Conservation (phyloP, 1,140 invertebrate genomes). For the Drosophila tristis region DNA sequence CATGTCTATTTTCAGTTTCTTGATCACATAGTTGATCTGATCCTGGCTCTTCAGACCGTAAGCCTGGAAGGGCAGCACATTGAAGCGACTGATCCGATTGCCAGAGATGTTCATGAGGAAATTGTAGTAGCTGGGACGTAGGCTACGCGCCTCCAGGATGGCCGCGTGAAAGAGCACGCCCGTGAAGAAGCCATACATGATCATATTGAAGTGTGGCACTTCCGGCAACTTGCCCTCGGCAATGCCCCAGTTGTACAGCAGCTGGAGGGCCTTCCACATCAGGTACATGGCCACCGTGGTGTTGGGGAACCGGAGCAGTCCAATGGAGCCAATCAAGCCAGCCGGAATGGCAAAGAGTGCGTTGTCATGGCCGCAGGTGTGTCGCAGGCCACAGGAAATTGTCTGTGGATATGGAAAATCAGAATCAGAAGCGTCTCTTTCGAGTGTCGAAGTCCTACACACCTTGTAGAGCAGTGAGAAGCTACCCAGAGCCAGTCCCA, state of each 20-base stretch:
- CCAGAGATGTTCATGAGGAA: conserved; percentile 90
- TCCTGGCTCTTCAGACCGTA: conserved; percentile 86
- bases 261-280: conserved; percentile 88
- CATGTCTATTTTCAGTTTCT: conserved; percentile 58
- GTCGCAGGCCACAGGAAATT: conserved; percentile 86
- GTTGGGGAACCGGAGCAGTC: conserved; percentile 87
- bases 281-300: conserved; percentile 88
- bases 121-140: conserved; percentile 93
- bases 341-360: conserved; percentile 87
- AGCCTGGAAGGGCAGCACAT: conserved; percentile 85
- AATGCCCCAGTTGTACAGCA: conserved; percentile 87
- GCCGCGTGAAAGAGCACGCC: conserved; percentile 91
- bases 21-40: conserved; percentile 84
- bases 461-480: conserved; percentile 88
- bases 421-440: background rate
- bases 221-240: conserved; percentile 86
- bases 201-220: conserved; percentile 87
- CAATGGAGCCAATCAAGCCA: conserved; percentile 86
- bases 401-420: conserved; percentile 65
- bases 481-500: conserved; percentile 87
- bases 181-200: conserved; percentile 91
- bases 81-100: conserved; percentile 54
- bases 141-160: conserved; percentile 90
- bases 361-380: conserved; percentile 85
- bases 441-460: conserved; percentile 16